A percentile compares a stretch with the other conserved stretches of the same genome.
Conservation (phyloP, 1,140 invertebrate genomes). For the Drosophila lacertosa region DNA sequence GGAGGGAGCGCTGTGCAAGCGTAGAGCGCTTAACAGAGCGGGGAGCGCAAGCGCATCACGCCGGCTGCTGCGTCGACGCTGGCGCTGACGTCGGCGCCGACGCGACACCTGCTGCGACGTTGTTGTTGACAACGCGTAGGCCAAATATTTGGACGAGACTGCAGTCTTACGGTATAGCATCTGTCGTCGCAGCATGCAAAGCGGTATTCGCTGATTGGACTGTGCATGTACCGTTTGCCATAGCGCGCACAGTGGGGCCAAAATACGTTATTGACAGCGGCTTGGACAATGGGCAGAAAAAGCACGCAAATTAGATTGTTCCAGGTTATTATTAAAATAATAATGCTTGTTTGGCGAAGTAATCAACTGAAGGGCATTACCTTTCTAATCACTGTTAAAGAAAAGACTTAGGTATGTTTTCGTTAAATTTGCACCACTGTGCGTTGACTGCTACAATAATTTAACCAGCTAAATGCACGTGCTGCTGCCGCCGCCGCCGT, state of each 20-base stretch:
- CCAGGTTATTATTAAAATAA: no score
- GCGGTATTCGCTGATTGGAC: slow-evolving; percentile 71
- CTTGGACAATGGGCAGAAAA: no score
- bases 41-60: slow-evolving; percentile 43
- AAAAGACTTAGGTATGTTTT: no score
- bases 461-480: slow-evolving; percentile 72
- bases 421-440: slow-evolving; percentile 42
- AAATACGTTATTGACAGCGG: no score
- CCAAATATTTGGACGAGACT: slow-evolving; percentile 68
- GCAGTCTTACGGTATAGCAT: slow-evolving; percentile 61
- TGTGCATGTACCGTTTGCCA: slow-evolving; percentile 62
- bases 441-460: slow-evolving; percentile 60
- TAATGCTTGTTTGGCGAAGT: no score
- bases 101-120: slow-evolving; percentile 38
- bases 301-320: no score
- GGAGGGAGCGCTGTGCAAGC: slow-evolving; percentile 3
- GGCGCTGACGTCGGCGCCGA: slow-evolving; percentile 22
- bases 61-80: slow-evolving; percentile 23
- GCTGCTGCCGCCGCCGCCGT: slow-evolving; percentile 53
- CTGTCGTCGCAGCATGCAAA: slow-evolving; percentile 66
- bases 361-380: no score
- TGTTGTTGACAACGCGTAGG: slow-evolving; percentile 65
- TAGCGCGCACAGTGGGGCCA: slow-evolving; percentile 47
- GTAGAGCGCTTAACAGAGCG: slow-evolving; percentile 5
- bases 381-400: no score